Conservation (phyloP, 2,113 vertebrate species). For the Lycaon pictus region DNA sequence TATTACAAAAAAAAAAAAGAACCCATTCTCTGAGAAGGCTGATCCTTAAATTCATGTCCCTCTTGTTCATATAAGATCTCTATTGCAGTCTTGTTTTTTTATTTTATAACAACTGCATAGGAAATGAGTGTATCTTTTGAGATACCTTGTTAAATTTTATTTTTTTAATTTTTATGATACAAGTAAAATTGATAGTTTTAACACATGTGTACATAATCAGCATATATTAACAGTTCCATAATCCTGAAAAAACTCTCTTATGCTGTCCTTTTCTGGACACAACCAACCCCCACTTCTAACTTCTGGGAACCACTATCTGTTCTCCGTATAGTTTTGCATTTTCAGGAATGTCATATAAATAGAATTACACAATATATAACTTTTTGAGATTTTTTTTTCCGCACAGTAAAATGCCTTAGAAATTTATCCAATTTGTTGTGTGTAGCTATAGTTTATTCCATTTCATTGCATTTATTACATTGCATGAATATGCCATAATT, state of each 20-base stretch:
- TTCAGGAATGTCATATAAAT: not conserved
- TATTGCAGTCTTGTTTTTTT: not conserved
- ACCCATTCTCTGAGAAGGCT: not conserved
- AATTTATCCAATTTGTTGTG: not conserved
- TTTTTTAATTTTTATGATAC: not conserved
- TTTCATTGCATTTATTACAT: not conserved
- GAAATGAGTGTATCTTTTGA: not conserved
- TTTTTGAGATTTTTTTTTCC: not conserved
- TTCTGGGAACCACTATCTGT: not conserved
- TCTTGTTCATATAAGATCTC: not conserved
- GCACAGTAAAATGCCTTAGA: not conserved
- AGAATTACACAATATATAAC: not conserved
- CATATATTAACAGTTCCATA: not conserved
- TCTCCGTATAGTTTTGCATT: not conserved
- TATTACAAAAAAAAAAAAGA: not conserved
- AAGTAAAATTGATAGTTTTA: constrained; percentile 27
- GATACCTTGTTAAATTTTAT: not conserved
- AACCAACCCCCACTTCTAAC: not conserved
- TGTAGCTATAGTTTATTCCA: not conserved
- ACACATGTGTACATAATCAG: not conserved
- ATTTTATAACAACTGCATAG: not conserved
- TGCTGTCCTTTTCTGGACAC: not conserved
- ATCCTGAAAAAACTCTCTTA: not conserved
- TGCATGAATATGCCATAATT: not conserved
- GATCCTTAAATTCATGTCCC: not conserved